Conservation (phyloP, 2,888 invertebrate species). For the Hydriomena furcata region DNA sequence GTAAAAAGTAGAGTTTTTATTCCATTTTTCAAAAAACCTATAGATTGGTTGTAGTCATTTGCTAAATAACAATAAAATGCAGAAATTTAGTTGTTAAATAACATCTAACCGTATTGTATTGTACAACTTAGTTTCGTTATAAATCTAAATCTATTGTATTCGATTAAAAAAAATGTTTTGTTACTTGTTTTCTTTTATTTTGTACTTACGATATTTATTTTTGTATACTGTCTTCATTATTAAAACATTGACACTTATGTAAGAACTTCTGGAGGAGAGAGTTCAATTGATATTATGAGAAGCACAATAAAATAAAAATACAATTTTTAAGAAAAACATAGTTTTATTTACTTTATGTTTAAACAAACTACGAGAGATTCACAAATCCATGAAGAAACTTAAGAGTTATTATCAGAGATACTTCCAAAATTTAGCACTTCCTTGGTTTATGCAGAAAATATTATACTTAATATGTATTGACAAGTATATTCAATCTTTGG, state of each 20-base stretch:
- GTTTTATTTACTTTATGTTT: slow-evolving; percentile 40
- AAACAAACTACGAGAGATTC: too few relatives aligned
- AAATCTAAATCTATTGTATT: slow-evolving; percentile 10
- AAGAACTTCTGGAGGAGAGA: slow-evolving; percentile 59
- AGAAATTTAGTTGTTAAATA: background rate
- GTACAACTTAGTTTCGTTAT: slow-evolving; percentile 17
- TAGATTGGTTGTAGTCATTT: too few relatives aligned
- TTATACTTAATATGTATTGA: too few relatives aligned
- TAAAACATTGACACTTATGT: slow-evolving; percentile 63
- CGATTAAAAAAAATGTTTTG: slow-evolving; percentile 39
- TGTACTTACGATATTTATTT: slow-evolving; percentile 57
- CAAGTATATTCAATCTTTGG: too few relatives aligned
- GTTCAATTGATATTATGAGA: slow-evolving; percentile 74
- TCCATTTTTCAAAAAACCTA: too few relatives aligned
- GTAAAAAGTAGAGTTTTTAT: too few relatives aligned
- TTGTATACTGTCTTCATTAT: slow-evolving; percentile 60
- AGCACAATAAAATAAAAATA: slow-evolving; percentile 82
- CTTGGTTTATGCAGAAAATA: too few relatives aligned
- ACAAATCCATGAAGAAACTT: too few relatives aligned
- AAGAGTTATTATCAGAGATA: too few relatives aligned
- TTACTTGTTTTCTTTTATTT: slow-evolving; percentile 46
- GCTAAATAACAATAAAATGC: too few relatives aligned
- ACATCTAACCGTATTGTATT: background rate
- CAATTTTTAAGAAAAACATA: slow-evolving; percentile 70
- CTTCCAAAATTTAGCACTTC: too few relatives aligned